Base-by-base conservation (phyloP, 1,140 invertebrate genomes). In the Trachymyrmex septentrionalis region DNA sequence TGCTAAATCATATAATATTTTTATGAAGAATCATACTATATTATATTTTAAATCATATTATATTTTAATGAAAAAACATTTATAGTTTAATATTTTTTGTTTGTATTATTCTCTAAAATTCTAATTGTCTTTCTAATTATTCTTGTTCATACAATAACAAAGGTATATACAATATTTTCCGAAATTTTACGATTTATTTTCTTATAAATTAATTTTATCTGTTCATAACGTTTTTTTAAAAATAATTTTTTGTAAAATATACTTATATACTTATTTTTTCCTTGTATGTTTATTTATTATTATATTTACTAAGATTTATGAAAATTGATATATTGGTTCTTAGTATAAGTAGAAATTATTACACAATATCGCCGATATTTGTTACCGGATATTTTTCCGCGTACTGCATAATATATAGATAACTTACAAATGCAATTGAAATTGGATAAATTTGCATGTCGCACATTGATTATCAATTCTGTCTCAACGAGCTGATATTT, bases 401-500 rank as follows among this genome's bases (percentile, higher is more conserved):
- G 44, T 5, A 16, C 16, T n/a, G 38, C 30, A 57, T 21, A 14
- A 55, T 67, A 53, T 34, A 21, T 16, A 55, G 30, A 69, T 80
- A 69, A 69, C 2, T 55, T 24, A 16, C n/a, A 3, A 77, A 27
- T 44, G 48, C 64, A 38, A 67, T 80, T 50, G 38, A 24, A 77
- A 50, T 16, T 50, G 0, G 1, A n/a, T 50, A 16, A 69, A 55
- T 69, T 69, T 34, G 55, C 19, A 3, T 80, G 21, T 21, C 48
- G n/a, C 4, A 16, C 14, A 19, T 38, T 16, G 30, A 80, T 77
- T 44, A 64, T 27, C 48, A 30, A 69, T 34, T 69, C 6, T 0
- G 21, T 61, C 24, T 59, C 34, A 24, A 72, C 27, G 3, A 57
- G 12, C 21, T 48, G 48, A 61, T 14, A 85, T 78, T 78, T 77